These are phyloP conservation scores for Liasis olivaceus DNA, from an alignment of 2,797 vertebrate species.

Conservation along the genomic window DNA sequence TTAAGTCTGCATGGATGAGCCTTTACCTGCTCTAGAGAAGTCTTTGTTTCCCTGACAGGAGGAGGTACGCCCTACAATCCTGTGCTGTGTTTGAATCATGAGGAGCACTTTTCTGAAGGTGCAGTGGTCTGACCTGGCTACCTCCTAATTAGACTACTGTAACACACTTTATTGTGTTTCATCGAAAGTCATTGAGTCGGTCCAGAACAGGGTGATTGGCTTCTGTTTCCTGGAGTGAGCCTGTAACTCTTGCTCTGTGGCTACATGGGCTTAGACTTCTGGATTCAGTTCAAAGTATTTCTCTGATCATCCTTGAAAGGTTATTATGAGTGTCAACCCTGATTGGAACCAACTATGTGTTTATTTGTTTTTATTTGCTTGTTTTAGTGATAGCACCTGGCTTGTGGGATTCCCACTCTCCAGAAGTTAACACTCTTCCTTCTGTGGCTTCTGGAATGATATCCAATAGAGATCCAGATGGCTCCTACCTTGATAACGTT, in stretches of 20 bases:
- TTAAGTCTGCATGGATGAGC: background rate
- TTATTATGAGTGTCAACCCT: background rate
- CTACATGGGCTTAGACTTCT: background rate
- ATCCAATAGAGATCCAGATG: no score
- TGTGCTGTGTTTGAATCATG: background rate
- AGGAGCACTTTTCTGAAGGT: background rate
- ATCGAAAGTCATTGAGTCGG: background rate
- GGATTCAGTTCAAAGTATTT: background rate
- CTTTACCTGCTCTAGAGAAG: background rate
- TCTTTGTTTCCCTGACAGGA: background rate
- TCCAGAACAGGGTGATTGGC: background rate
- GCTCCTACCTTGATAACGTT: no score
- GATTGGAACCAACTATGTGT: background rate
- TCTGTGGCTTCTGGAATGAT: no score
- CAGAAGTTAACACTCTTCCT: no score
- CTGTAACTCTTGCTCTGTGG: background rate
- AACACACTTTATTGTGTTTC: background rate
- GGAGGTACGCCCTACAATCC: background rate
- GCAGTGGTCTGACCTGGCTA: background rate
- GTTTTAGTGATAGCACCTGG: no score
- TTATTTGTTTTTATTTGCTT: background rate
- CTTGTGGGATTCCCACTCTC: no score
- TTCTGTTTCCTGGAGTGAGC: background rate
- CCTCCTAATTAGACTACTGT: background rate
- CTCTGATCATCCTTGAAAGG: background rate